Evolutionary conservation across 2,797 vertebrate species (phyloP), one percentile per base, ranked within the genome.

Genomic region (Chromis chromis): DNA sequence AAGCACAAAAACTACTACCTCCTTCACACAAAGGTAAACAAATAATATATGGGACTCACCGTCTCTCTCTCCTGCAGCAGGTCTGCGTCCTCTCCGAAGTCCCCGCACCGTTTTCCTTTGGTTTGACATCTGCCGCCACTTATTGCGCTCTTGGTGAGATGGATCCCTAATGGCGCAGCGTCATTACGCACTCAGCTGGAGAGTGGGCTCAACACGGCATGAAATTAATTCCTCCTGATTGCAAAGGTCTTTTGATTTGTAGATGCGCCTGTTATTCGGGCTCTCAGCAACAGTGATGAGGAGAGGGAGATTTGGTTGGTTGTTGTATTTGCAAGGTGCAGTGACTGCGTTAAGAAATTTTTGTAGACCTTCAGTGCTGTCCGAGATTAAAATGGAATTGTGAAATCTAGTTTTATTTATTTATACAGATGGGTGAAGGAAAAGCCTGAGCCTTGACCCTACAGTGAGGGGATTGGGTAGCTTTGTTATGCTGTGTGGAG

Each of bases 121-220:
- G 14, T 58, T 49, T 17, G 3, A 60, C 58, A 21, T 50, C 31
- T 6, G 4, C 22, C 57, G 2, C 28, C 44, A 54, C 46, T 60
- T 11, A 60, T 1, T 36, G 61, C 76, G 68, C 67, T 49, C 39
- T 48, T 17, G 54, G 57, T 56, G 31, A 31, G 31, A 31, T 25
- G 25, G 25, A 25, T 25, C 61, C 55, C 53, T 36, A 33, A 21
- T 39, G 60, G 6, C 13, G 49, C 17, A 4, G 49, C 44, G 74
- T 75, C 70, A 69, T 72, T 4, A 82, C 60, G 49, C 49, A 77
- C 36, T 21, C 40, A 55, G 9, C 31, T 0, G 7, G 40, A 60
- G 24, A 28, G 48, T 21, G 14, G 10, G 28, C 33, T 60, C 42
- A 74, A 11, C 57, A 14, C 11, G 2, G 50, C 6, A 40, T 28